phyloP scores from a whole-genome alignment of 2,797 vertebrate species.

The Pantherophis vulpinus region DNA sequence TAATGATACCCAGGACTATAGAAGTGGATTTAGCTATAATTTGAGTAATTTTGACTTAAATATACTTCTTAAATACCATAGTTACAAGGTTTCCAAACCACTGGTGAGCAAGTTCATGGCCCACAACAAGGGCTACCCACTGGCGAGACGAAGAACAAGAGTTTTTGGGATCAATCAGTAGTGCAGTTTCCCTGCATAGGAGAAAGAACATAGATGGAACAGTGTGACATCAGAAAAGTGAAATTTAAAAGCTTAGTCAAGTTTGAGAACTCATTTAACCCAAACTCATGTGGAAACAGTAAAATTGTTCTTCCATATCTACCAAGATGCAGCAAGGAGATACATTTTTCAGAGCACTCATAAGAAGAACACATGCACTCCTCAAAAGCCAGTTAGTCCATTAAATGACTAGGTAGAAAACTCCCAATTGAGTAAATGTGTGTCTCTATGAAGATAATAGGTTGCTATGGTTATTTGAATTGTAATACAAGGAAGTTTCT shows the following conservation, averaged over 20 bases:
- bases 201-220: constrained; percentile 36
- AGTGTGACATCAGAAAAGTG: neutral
- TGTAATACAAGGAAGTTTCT: no score
- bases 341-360: constrained; percentile 34
- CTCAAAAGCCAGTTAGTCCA: neutral
- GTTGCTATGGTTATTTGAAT: no score
- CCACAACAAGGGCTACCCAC: constrained; percentile 98
- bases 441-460: neutral
- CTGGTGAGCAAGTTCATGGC: constrained; percentile 97
- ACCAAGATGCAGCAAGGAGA: constrained; percentile 22
- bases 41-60: constrained; percentile 13
- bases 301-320: neutral
- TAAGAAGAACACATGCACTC: neutral
- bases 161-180: constrained; percentile 96
- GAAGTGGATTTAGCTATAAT: neutral
- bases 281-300: neutral
- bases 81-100: constrained; percentile 99
- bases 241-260: constrained; percentile 36
- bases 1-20: neutral
- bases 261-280: neutral
- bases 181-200: constrained; percentile 87
- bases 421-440: no score
- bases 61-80: constrained; percentile 82
- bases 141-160: constrained; percentile 97
- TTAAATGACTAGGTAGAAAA: neutral